Base-by-base conservation (phyloP, 2,113 vertebrate genomes). In the Pithys albifrons region DNA sequence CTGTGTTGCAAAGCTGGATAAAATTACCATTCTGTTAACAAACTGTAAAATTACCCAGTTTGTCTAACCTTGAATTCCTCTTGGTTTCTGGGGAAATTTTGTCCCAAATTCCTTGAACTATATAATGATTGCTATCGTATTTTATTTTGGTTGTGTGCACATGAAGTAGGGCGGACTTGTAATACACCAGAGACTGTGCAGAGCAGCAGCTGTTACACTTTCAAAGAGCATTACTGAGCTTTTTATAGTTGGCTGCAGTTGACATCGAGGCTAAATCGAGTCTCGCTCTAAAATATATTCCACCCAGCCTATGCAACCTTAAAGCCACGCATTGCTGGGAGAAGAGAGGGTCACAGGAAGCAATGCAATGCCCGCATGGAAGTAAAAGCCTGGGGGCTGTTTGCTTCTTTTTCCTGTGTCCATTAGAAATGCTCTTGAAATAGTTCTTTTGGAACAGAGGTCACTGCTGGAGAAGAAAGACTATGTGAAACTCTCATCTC, bases 171-270 rank as follows among this genome's bases (percentile, higher is more conserved):
- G 55, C 92, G 1, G 72, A 55, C 64, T 70, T 78, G 75, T 91
- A 83, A 96, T 83, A 89, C 95, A 91, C 67, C 64, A 74, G 89
- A 69, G 95, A 91, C 77, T 39, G 67, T 37, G 71, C 17, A 66
- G 19, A 90, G 79, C 88, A 95, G 93, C 95, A 97, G 94, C 96
- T 95, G 95, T 90, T 94, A 91, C 69, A 93, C 75, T 96, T 95
- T 83, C 91, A 95, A 88, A 94, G 93, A 93, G 90, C 82, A 90
- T 95, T 94, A 94, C 90, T 31, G 91, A 95, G 90, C 95, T 95
- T 95, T 96, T 96, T 96, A 90, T 95, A 96, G 91, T 80, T 88
- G 92, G 82, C 96, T 94, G 95, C 93, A 88, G 90, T 84, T 96
- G 95, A 90, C 95, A 95, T 93, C 91, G 93, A 0, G 0, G 91